phyloP scores from a whole-genome alignment of 1,140 invertebrate species.

The Laupala kohalensis region DNA sequence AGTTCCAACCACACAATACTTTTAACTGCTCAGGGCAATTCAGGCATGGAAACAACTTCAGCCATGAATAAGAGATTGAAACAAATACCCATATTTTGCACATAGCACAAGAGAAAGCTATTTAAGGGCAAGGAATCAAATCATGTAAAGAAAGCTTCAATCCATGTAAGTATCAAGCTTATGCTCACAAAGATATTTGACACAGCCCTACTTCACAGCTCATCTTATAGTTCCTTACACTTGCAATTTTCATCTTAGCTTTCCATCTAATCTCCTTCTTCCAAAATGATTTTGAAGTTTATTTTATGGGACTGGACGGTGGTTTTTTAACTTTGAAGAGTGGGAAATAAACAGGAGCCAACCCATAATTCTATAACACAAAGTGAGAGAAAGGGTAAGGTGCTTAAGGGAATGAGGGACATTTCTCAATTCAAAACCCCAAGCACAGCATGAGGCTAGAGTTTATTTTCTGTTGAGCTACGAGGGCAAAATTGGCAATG shows the following conservation, averaged over 20 bases:
- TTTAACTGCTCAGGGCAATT: too few species aligned
- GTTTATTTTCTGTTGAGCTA: neutral
- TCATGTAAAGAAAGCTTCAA: too few species aligned
- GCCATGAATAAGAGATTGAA: too few species aligned
- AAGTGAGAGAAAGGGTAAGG: neutral
- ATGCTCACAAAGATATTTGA: too few species aligned
- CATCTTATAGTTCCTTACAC: neutral
- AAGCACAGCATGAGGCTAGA: neutral
- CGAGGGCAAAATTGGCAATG: neutral
- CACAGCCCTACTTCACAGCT: neutral
- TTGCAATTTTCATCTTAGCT: neutral
- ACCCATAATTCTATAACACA: neutral
- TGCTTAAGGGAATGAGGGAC: neutral
- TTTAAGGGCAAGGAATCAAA: too few species aligned
- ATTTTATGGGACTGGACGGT: neutral
- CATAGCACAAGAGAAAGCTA: too few species aligned
- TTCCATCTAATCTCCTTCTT: constrained; percentile 1
- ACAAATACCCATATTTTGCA: too few species aligned
- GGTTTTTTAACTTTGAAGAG: neutral
- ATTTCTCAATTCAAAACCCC: neutral
- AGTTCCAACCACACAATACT: too few species aligned
- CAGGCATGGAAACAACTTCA: too few species aligned
- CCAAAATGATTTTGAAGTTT: constrained; percentile 18
- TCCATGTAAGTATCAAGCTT: too few species aligned
- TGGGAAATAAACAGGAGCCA: neutral